phyloP scores from a whole-genome alignment of 1,140 invertebrate genomes.

The Leptinotarsa texana region DNA sequence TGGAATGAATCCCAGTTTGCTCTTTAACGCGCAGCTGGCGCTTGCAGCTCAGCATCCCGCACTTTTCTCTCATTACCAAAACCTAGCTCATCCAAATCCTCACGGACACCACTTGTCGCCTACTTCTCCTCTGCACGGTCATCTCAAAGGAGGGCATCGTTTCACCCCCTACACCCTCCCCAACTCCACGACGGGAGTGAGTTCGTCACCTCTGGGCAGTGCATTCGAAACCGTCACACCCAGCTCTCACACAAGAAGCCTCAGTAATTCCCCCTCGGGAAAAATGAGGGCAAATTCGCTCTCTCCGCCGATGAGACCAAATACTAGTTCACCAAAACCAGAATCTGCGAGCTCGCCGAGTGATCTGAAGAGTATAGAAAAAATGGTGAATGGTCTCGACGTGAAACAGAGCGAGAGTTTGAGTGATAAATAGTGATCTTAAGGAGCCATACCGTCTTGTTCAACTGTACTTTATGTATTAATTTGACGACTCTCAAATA shows the following conservation, averaged over 20 bases:
- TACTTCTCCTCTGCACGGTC: constrained; percentile 59
- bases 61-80: constrained; percentile 71
- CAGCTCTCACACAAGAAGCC: constrained; percentile 64
- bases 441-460: constrained; percentile 33
- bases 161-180: constrained; percentile 86
- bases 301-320: constrained; percentile 59
- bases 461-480: constrained; percentile 13
- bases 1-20: constrained; percentile 71
- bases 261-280: constrained; percentile 67
- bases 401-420: constrained; percentile 60
- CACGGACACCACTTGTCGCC: constrained; percentile 57
- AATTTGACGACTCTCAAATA: not conserved
- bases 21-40: constrained; percentile 81
- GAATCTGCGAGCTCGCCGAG: constrained; percentile 59
- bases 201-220: constrained; percentile 67
- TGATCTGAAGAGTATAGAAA: constrained; percentile 93
- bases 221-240: constrained; percentile 86
- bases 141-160: constrained; percentile 64
- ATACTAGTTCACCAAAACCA: constrained; percentile 54
- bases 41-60: constrained; percentile 80
- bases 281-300: constrained; percentile 57
- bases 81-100: constrained; percentile 60
- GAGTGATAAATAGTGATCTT: constrained; percentile 48
- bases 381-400: constrained; percentile 94
- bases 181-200: constrained; percentile 47